Evolutionary conservation across 2,797 vertebrate species (phyloP), one percentile per base, ranked within the genome.

Genomic region (Anguilla pacifica): DNA sequence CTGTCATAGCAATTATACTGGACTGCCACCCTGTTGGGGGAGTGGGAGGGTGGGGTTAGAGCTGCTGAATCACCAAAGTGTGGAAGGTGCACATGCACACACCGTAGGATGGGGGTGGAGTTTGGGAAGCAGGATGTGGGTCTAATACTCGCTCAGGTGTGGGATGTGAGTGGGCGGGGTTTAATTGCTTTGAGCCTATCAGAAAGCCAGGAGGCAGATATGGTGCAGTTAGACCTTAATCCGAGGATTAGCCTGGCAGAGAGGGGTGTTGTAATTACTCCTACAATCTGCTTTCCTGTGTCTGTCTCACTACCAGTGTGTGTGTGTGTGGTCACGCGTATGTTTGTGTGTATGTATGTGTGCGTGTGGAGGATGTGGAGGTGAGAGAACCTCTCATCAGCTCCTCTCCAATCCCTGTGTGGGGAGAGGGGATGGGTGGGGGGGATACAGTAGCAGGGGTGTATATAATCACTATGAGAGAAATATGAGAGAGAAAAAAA

Each of bases 401-500:
- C 22, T 53, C 22, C n/a, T n/a, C 81, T 49, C 46, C 2, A 81
- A 81, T 5, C 35, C 77, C 13, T 11, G 3, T 81, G 2, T 10
- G 39, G 72, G 22, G 77, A 11, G 77, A 43, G 31, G 31, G 74
- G 19, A 28, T 2, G 35, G 74, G 35, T 0, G 77, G 77, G 43
- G 43, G 81, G 49, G 4, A 4, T 51, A 9, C 49, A 28, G 81
- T 49, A 77, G 31, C 5, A 13, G 35, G 17, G 72, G 10, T 22
- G 22, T 67, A 67, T 25, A n/a, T 67, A 83, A 88, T 82, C 46
- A 59, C 74, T 86, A 88, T 22, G 35, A 88, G 83, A 82, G 85
- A 74, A 86, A 89, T 59, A 87, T 74, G 86, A 90, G 89, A 82
- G 61, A 46, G 46, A 49, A 39, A 22, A 61, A 84, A 87, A 77